Percentiles rank a stretch among this genome's conserved stretches.
Conservation (phyloP, 1,140 invertebrate genomes). For the Cardiocondyla obscurior region DNA sequence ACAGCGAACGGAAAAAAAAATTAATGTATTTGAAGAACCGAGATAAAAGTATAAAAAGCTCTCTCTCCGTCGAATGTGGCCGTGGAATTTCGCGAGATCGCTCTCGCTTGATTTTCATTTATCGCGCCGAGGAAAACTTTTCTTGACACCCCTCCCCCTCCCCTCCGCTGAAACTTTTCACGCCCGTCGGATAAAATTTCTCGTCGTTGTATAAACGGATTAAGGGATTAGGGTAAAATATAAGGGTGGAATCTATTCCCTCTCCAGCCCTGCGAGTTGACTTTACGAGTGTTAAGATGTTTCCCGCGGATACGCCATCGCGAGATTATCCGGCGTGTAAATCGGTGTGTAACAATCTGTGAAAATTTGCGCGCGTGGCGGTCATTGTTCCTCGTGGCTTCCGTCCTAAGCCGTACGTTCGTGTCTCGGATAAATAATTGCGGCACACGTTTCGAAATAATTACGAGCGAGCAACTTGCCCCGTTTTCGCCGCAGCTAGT, state of each 20-base stretch:
- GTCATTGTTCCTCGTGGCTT: background rate
- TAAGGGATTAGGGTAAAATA: slow-evolving; percentile 1
- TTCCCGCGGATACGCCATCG: background rate
- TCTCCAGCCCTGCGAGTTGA: background rate
- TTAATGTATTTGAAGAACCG: background rate
- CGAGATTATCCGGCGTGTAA: background rate
- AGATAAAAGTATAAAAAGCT: background rate
- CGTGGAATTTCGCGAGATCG: background rate
- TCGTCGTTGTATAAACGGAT: background rate
- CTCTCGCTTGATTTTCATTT: background rate
- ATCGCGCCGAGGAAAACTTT: background rate
- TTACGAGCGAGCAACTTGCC: background rate
- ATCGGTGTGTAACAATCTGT: background rate
- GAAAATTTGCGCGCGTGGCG: background rate
- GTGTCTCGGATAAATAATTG: background rate
- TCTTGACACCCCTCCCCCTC: background rate
- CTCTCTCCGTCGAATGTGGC: background rate
- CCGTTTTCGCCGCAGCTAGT: background rate
- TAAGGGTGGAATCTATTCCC: slow-evolving; percentile 11
- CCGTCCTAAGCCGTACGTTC: background rate
- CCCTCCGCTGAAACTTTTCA: background rate
- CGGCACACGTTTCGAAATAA: background rate
- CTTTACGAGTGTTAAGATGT: background rate
- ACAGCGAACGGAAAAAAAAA: background rate
- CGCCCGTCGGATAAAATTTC: background rate